Base-by-base conservation (phyloP, 2,888 invertebrate genomes). In the Congeria kusceri region DNA sequence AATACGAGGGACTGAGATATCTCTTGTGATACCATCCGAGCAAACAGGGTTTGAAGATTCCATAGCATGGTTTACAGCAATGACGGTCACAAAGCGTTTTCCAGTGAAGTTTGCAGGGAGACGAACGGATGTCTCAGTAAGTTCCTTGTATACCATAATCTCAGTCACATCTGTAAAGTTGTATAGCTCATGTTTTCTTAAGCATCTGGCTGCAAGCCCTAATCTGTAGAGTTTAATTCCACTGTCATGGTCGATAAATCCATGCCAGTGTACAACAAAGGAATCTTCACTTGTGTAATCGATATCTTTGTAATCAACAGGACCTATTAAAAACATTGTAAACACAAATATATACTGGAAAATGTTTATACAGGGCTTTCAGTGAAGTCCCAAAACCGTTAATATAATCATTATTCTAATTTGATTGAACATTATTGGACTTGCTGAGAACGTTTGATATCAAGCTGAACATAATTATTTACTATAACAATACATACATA, bases 11-110 rank as follows among this genome's bases (percentile, higher is more conserved):
- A 76, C 59, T 3, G 83, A 77, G 15, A 53, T 77, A 73, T 89
- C 89, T 9, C 83, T 58, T 0, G 72, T 75, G 9, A 90, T 80
- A 0, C 90, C 90, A 73, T 89, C 88, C 2, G 88, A 86, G 56
- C 90, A 90, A 1, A 83, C 86, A 13, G 80, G 71, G n/a, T 65
- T 70, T 0, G 90, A 89, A 0, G 88, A 84, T 39, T 77, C 81
- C 71, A 65, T 65, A 7, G 72, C 72, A 47, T 65, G 64, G 25
- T 72, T 72, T 1, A 72, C 20, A 27, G 72, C 72, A 29, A 72
- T 49, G 20, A 72, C 20, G 5, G 72, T 44, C 23, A 64, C 28
- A n/a, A 39, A 72, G 15, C 44, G 32, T 32, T 46, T 64, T n/a
- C 72, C 72, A 18, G 64, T 65, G 47, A 72, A 72, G 13, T 85